phyloP scores from a whole-genome alignment of 2,888 invertebrate genomes.

The Calliopum simillimum region DNA sequence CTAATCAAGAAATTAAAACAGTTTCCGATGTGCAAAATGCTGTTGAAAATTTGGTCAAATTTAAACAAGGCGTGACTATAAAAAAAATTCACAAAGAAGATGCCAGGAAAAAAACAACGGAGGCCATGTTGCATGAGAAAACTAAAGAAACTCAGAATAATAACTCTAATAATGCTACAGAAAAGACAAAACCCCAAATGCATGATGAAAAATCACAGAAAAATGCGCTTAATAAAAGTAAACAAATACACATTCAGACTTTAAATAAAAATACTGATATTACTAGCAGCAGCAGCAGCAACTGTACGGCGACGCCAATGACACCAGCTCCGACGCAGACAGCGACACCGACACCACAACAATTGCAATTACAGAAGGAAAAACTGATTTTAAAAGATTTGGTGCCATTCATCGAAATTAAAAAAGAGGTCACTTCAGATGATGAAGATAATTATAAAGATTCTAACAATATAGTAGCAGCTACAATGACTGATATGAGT shows the following conservation, averaged over 20 bases:
- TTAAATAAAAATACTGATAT: background rate
- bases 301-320: slow-evolving; percentile 15
- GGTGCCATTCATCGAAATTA: slow-evolving; percentile 60
- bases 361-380: slow-evolving; percentile 42
- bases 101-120: background rate
- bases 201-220: too few species aligned
- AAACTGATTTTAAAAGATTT: slow-evolving; percentile 49
- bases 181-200: too few species aligned
- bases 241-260: background rate
- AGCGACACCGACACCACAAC: background rate
- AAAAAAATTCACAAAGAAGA: slow-evolving; percentile 55
- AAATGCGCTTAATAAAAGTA: background rate
- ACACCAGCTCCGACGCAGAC: background rate
- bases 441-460: slow-evolving; percentile 47
- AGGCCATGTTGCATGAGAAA: background rate
- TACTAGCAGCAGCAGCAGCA: background rate
- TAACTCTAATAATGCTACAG: too few species aligned
- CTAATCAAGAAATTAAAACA: slow-evolving; percentile 21
- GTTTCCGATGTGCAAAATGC: slow-evolving; percentile 45
- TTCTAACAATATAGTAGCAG: background rate
- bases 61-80: slow-evolving; percentile 60
- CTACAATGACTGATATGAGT: background rate
- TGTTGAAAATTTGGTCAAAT: slow-evolving; percentile 55
- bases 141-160: slow-evolving; percentile 16
- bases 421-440: slow-evolving; percentile 58